A percentile compares a stretch with the other conserved stretches of the same genome.
Conservation (phyloP, 1,140 invertebrate genomes). For the Steinernema feltiae region DNA sequence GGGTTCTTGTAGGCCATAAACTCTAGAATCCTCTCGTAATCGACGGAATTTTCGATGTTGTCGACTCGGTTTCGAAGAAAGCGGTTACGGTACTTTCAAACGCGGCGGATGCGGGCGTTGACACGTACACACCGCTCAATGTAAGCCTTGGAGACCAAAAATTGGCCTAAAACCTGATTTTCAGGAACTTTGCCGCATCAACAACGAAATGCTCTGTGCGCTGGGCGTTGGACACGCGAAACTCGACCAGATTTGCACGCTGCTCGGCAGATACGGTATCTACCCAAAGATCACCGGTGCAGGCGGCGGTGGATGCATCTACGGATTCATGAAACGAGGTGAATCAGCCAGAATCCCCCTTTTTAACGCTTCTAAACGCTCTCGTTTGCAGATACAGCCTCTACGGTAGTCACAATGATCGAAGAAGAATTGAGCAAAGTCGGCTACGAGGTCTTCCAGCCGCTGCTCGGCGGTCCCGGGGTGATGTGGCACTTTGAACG, state of each 20-base stretch:
- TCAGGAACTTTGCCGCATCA: slow-evolving; percentile 72
- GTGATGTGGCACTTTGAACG: too few relatives aligned
- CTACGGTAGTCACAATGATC: slow-evolving; percentile 53
- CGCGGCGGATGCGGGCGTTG: slow-evolving; percentile 41
- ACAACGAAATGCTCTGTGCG: slow-evolving; percentile 74
- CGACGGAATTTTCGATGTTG: slow-evolving; percentile 50
- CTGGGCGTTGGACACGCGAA: slow-evolving; percentile 80
- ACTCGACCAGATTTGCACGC: slow-evolving; percentile 71
- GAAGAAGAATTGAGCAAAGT: slow-evolving; percentile 48
- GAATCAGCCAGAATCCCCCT: neutral
- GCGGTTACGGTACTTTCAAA: slow-evolving; percentile 49
- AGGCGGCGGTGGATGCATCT: slow-evolving; percentile 80
- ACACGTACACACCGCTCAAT: slow-evolving; percentile 52
- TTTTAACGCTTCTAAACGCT: slow-evolving; percentile 11
- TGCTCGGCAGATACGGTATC: slow-evolving; percentile 67
- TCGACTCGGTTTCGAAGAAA: slow-evolving; percentile 52
- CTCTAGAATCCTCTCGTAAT: slow-evolving; percentile 58
- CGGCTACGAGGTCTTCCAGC: too few relatives aligned
- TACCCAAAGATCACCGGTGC: slow-evolving; percentile 83
- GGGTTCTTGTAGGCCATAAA: too few relatives aligned
- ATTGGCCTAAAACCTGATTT: too few relatives aligned
- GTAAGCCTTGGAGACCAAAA: too few relatives aligned
- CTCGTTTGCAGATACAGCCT: slow-evolving; percentile 48
- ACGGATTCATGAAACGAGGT: slow-evolving; percentile 61
- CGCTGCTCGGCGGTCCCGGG: too few relatives aligned